Evolutionary conservation across 2,888 invertebrate genomes (phyloP).

Genomic region (Andrena chrysosceles): DNA sequence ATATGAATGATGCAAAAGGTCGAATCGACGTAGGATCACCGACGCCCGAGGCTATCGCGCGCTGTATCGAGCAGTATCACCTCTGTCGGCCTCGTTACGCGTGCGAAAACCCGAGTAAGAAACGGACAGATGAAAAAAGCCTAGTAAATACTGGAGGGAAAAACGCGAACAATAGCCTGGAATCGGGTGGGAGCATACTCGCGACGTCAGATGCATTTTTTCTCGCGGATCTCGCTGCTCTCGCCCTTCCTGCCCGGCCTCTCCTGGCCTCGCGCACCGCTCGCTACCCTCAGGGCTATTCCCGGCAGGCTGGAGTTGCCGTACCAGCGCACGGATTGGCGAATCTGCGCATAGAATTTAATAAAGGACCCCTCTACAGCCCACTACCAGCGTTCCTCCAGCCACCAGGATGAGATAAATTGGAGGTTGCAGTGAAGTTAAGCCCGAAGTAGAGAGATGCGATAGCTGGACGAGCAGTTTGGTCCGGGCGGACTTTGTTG

Average conservation of each 20-base stretch:
- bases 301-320: slow-evolving; percentile 32
- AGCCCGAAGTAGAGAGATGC: slow-evolving; percentile 13
- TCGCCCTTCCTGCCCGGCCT: neutral
- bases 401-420: slow-evolving; percentile 40
- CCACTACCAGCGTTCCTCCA: slow-evolving; percentile 11
- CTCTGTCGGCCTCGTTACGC: slow-evolving; percentile 48
- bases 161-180: slow-evolving; percentile 57
- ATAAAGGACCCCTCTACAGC: slow-evolving; percentile 45
- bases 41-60: slow-evolving; percentile 5
- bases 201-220: slow-evolving; percentile 56
- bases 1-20: slow-evolving; percentile 15
- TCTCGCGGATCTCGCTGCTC: slow-evolving; percentile 11
- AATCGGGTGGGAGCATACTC: slow-evolving; percentile 42
- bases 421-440: slow-evolving; percentile 28
- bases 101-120: slow-evolving; percentile 20
- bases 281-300: slow-evolving; percentile 5
- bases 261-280: slow-evolving; percentile 11
- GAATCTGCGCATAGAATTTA: slow-evolving; percentile 58
- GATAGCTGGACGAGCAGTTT: neutral
- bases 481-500: slow-evolving; percentile 3
- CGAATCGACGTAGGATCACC: slow-evolving; percentile 18
- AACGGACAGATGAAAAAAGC: slow-evolving; percentile 8
- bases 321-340: slow-evolving; percentile 36
- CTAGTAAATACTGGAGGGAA: slow-evolving; percentile 41
- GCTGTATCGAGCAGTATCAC: slow-evolving; percentile 15